Base-by-base conservation (phyloP, 2,797 vertebrate species). In the Halcyon badia region DNA sequence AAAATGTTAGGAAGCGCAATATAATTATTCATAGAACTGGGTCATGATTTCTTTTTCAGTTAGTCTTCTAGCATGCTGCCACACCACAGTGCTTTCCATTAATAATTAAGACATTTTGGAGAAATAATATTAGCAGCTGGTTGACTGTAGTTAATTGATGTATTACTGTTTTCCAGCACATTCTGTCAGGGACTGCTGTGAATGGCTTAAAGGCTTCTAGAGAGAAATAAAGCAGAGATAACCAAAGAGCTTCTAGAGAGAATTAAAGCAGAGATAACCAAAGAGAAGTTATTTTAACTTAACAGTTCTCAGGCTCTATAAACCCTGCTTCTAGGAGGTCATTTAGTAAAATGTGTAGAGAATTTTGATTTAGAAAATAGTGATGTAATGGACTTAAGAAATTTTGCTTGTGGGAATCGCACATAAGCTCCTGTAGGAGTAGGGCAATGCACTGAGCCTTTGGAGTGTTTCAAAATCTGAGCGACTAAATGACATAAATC, bases 91-190 rank as follows among this genome's bases (percentile, higher is more conserved):
- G 85, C 88, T 97, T 98, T 96, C 94, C 92, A 94, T 96, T 96
- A 97, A 96, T 97, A 97, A 97, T 97, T 90, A 96, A 97, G 96
- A 96, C 71, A 39, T 97, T 96, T 80, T 96, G 5, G 84, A 96
- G 90, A 96, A 96, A 91, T 71, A 87, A 86, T 97, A 96, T 96
- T 97, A 98, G 95, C 91, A 97, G 90, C 89, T 96, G 76, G 85
- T 96, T 97, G 95, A 84, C 87, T 97, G 60, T 95, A 95, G 95
- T 97, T 98, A 98, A 98, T 97, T 97, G 97, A 96, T 71, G 58
- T 89, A 89, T 94, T 97, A 96, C 78, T 97, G 87, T 97, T 95
- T 97, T 97, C 88, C 84, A 95, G 90, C 97, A 96, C 95, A 95
- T 97, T 98, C 96, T 96, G 83, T 95, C 91, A 94, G 90, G 73